Conservation (phyloP, 1,140 invertebrate species). For the Rhagoletis zephyria region DNA sequence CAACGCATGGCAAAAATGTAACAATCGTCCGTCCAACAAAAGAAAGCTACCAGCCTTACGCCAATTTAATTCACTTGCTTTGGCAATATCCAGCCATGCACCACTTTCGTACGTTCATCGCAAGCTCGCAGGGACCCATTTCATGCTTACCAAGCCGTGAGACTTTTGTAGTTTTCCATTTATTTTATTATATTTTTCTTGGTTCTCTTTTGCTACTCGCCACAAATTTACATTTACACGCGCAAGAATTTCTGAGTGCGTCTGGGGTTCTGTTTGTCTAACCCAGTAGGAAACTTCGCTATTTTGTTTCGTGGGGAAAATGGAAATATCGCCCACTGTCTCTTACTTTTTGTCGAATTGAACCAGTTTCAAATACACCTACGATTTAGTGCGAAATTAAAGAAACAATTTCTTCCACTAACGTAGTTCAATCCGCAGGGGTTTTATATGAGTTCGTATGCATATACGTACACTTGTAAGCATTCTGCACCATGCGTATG, state of each 20-base stretch:
- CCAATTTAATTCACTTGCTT: background rate
- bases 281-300: too few species aligned
- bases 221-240: background rate
- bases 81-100: background rate
- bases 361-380: too few species aligned
- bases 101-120: background rate
- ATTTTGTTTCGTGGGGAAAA: too few species aligned
- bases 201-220: background rate
- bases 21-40: background rate
- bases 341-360: too few species aligned
- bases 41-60: background rate
- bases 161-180: constrained; percentile 14
- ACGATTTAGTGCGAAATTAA: too few species aligned
- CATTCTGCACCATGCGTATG: too few species aligned
- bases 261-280: background rate
- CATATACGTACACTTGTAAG: too few species aligned
- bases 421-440: too few species aligned
- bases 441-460: too few species aligned
- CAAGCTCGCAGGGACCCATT: background rate
- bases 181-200: too few species aligned
- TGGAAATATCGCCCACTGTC: too few species aligned
- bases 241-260: background rate
- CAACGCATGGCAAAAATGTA: background rate
- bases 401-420: too few species aligned
- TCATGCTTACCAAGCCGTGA: background rate